These are phyloP conservation scores for Diploscapter pachys DNA, from an alignment of 1,140 invertebrate species.

Conservation along the genomic window DNA sequence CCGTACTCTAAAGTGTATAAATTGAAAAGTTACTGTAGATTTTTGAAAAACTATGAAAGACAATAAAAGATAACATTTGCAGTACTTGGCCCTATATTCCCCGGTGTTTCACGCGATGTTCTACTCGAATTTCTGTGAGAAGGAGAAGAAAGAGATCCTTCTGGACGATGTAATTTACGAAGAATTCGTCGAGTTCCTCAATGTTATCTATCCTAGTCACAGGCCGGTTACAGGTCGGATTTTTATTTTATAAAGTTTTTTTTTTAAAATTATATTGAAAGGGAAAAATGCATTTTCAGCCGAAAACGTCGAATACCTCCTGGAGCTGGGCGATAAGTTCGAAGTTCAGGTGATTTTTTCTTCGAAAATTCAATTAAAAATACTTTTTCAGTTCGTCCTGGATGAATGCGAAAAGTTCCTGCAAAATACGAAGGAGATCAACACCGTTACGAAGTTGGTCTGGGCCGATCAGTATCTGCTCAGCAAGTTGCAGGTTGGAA, in stretches of 20 bases:
- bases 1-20: too few species aligned
- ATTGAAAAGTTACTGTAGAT: neutral
- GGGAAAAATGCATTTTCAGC: conserved; percentile 40
- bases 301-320: conserved; percentile 50
- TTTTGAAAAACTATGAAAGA: neutral
- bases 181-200: conserved; percentile 47
- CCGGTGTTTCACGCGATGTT: conserved; percentile 53
- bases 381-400: conserved; percentile 41
- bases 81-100: conserved; percentile 51
- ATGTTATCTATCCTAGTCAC: conserved; percentile 52
- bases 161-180: conserved; percentile 48
- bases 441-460: conserved; percentile 42
- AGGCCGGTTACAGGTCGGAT: conserved; percentile 43
- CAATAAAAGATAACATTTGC: conserved; percentile 17
- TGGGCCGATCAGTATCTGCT: conserved; percentile 51
- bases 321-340: conserved; percentile 52
- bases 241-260: neutral
- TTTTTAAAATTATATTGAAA: conserved; percentile 7
- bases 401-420: conserved; percentile 50
- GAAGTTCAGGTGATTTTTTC: conserved; percentile 32
- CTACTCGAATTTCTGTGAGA: conserved; percentile 42
- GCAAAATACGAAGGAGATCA: conserved; percentile 43
- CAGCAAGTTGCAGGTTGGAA: conserved; percentile 43
- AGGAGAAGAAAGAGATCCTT: conserved; percentile 45
- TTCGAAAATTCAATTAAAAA: neutral